Evolutionary conservation across 2,888 invertebrate species (phyloP), one percentile per base, ranked within the genome.

Genomic region (Calameuta pallipes): DNA sequence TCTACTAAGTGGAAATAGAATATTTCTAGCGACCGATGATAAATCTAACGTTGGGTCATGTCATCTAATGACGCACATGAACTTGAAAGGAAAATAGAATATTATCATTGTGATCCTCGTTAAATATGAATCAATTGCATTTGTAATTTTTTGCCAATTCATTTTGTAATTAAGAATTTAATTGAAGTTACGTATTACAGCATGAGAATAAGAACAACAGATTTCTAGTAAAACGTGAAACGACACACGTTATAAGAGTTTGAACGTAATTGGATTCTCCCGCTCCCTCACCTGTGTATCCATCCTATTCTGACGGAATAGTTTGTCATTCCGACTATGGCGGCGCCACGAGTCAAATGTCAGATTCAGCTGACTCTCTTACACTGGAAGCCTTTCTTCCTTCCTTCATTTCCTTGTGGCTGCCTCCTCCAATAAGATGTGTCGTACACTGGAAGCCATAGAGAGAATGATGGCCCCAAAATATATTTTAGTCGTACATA

Each of bases 191-290:
- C 41, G 37, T 37, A 41, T 41, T 41, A 6, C 15, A 41, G 15
- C 4, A 37, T 37, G 37, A 15, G 4, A 15, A 41, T 4, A 4
- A 41, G 15, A 41, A 41, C 1, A 15, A 41, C 15, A 41, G 15
- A 41, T 41, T 15, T 41, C 41, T 15, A 41, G 6, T 15, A 41
- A 4, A 15, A 41, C 4, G 23, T 77, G 76, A 83, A 82, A 75
- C 75, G 75, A 79, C 79, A 56, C 76, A 56, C 69, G 73, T 41
- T 74, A 36, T 56, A 56, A 31, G 74, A 68, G 77, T 69, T 75
- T 76, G 80, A 74, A 75, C 74, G 79, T 85, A 86, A 85, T 85
- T 85, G 83, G 78, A 82, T 80, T 80, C 76, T 75, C 75, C 79
- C 80, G 76, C 79, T 79, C 79, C 41, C 74, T n/a, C 70, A 23